Percentiles rank a stretch among this genome's conserved stretches.
phyloP scores from a whole-genome alignment of 1,140 invertebrate species.

The Papilio aristodemus region DNA sequence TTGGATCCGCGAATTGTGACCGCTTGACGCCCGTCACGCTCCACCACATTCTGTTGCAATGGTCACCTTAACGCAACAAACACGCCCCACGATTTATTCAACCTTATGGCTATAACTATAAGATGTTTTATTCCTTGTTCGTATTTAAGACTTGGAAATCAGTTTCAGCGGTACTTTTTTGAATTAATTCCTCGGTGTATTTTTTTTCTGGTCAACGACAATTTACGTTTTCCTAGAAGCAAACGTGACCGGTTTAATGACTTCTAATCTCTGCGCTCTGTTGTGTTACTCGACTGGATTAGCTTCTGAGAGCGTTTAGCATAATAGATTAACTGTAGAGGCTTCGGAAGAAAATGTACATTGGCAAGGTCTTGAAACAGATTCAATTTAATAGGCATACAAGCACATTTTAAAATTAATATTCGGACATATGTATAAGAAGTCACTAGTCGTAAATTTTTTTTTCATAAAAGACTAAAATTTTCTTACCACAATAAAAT shows the following conservation, averaged over 20 bases:
- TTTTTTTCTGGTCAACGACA: slow-evolving; percentile 55
- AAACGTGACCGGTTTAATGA: slow-evolving; percentile 51
- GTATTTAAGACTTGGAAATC: slow-evolving; percentile 14
- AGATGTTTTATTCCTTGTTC: slow-evolving; percentile 1
- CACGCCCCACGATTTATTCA: slow-evolving; percentile 21
- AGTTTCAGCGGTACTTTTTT: slow-evolving; percentile 55
- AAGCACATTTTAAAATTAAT: too few species aligned
- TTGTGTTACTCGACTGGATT: slow-evolving; percentile 23
- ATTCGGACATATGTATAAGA: too few species aligned
- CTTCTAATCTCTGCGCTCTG: slow-evolving; percentile 43
- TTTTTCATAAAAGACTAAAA: too few species aligned
- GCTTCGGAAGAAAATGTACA: background rate
- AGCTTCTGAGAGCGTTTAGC: background rate
- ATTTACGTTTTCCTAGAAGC: slow-evolving; percentile 60
- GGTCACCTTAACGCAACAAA: slow-evolving; percentile 22
- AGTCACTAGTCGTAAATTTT: too few species aligned
- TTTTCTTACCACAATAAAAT: background rate
- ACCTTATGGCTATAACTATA: slow-evolving; percentile 8
- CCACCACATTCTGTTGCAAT: slow-evolving; percentile 37
- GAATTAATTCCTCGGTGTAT: slow-evolving; percentile 60
- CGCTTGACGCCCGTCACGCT: slow-evolving; percentile 42
- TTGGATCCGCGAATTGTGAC: slow-evolving; percentile 36
- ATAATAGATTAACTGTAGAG: background rate
- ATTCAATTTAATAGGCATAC: background rate
- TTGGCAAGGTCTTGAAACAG: background rate